Percentiles rank a stretch among this genome's conserved stretches.
These are phyloP conservation scores for Microcebus lehilahytsara DNA, from an alignment of 2,113 vertebrate species.

Conservation along the genomic window DNA sequence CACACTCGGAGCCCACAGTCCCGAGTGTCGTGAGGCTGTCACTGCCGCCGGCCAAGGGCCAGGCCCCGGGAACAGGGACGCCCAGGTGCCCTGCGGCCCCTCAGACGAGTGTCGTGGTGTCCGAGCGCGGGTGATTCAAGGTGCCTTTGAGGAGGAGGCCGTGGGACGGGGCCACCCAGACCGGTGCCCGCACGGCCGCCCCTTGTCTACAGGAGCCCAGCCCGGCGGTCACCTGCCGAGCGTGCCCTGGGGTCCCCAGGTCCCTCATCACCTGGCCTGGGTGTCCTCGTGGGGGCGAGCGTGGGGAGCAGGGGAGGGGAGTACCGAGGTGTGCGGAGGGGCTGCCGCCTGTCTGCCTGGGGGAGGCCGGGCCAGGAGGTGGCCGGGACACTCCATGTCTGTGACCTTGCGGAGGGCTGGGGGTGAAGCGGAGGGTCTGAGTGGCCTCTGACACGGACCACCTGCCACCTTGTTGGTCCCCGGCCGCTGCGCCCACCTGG, in stretches of 20 bases:
- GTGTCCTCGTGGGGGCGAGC: background rate
- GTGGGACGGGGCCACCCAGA: background rate
- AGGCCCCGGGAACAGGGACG: no score
- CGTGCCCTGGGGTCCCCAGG: background rate
- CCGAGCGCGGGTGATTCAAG: background rate
- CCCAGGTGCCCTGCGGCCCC: no score
- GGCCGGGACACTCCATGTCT: rapidly evolving
- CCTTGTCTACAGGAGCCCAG: background rate
- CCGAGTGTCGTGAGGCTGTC: rapidly evolving
- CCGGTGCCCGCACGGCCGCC: no score
- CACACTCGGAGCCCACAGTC: background rate
- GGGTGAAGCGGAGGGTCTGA: background rate
- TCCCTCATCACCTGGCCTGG: background rate
- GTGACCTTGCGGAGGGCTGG: rapidly evolving
- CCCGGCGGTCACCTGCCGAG: rapidly evolving
- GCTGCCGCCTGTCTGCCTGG: rapidly evolving
- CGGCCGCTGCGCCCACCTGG: background rate
- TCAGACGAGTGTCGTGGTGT: rapidly evolving
- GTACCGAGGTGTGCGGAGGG: rapidly evolving
- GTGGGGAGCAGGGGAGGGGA: background rate
- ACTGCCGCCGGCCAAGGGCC: no score
- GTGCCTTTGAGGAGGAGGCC: no score
- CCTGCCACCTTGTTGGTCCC: rapidly evolving
- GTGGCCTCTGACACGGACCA: background rate
- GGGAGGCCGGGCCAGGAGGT: background rate